Evolutionary conservation across 2,797 vertebrate genomes (phyloP).

Genomic region (Lithobates pipiens): DNA sequence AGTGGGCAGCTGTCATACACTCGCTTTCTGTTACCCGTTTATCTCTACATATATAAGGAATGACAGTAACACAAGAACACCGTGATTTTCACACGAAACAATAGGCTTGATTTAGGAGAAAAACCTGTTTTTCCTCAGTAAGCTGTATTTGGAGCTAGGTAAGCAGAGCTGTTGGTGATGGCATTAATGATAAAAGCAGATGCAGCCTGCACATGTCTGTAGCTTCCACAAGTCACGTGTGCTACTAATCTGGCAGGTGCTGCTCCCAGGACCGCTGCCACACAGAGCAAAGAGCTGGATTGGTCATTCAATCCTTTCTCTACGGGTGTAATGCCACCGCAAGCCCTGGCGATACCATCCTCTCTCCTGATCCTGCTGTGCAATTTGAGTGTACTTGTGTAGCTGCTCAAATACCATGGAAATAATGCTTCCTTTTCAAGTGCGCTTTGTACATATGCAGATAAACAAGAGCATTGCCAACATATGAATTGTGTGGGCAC

Average conservation of each 20-base stretch:
- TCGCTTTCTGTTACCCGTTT: not conserved
- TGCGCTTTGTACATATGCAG: no score
- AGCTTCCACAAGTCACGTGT: conserved; percentile 39
- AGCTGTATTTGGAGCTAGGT: conserved; percentile 30
- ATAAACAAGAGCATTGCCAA: no score
- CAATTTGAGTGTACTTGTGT: no score
- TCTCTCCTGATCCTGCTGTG: no score
- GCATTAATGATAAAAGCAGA: conserved; percentile 27
- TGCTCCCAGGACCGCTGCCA: not conserved
- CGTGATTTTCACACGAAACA: not conserved
- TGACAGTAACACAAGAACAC: not conserved
- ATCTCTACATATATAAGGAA: not conserved
- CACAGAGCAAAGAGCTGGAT: not conserved
- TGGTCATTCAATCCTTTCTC: not conserved
- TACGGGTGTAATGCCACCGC: not conserved
- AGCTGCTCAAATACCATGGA: no score
- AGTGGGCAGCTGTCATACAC: not conserved
- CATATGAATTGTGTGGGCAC: no score
- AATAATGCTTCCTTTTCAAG: no score
- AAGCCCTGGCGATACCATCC: not conserved
- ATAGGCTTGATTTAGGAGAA: conserved; percentile 10
- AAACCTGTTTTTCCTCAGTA: not conserved
- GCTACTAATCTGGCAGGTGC: conserved; percentile 38
- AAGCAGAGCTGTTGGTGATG: conserved; percentile 23
- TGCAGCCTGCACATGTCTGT: conserved; percentile 43